Evolutionary conservation across 2,113 vertebrate genomes (phyloP), one percentile per base, ranked within the genome.

Genomic region (Myotis davidii): DNA sequence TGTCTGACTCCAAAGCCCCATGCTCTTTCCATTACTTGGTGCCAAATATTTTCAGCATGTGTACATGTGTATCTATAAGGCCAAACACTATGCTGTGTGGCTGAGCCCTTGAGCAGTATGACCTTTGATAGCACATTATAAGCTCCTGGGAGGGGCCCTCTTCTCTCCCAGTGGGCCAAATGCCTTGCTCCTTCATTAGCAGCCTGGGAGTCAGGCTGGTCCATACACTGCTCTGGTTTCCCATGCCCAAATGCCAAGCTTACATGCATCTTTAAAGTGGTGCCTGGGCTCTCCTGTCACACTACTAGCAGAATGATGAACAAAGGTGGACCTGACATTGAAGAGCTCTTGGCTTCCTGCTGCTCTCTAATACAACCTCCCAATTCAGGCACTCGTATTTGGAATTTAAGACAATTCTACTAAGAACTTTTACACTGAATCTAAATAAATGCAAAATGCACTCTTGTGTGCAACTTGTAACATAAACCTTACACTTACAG

Each of bases 101-200:
- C 29, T 6, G 17, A 64, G 59, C 59, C 56, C 52, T 74, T 16
- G 50, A 21, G 45, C 27, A 76, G 20, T 39, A 52, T 52, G 32
- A 21, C 39, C 25, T 77, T 93, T 45, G 52, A 54, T 29, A 21
- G 61, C 39, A 79, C 6, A 39, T 21, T 7, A 5, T 34, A 52
- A 73, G 85, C 61, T 86, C 18, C 54, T n/a, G 3, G 12, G 32
- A 88, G 27, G 25, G 5, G 8, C 18, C 29, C 42, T 54, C 54
- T 89, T 87, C 21, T 56, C 56, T 70, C 14, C 25, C 65, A 14
- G 79, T 56, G 14, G 18, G 25, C 13, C 27, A 39, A 64, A 83
- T 70, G 25, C 25, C 70, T 79, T 95, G 64, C 32, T 94, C 18
- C 37, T 93, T 88, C 45, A n/a, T 94, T 39, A 87, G 82, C 18